These are phyloP conservation scores for Sibirionetta formosa DNA, from an alignment of 2,797 vertebrate genomes.

Conservation along the genomic window DNA sequence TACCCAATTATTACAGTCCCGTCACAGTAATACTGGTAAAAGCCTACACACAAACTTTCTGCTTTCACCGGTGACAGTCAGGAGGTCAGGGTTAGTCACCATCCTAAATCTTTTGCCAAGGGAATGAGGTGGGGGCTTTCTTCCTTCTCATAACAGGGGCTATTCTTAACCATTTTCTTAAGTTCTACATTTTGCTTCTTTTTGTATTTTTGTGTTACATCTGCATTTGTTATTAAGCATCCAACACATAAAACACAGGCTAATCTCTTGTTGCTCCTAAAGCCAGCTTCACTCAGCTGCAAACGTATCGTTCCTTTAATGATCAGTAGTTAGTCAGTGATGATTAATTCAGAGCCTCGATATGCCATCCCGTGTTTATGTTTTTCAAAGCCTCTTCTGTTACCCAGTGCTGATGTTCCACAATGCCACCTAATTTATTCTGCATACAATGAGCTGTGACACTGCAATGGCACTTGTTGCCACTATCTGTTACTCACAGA, in stretches of 20 bases:
- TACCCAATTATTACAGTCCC: not conserved
- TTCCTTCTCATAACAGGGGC: not conserved
- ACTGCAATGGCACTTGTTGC: not conserved
- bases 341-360: not conserved
- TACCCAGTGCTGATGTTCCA: not conserved
- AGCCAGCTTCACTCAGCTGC: not conserved
- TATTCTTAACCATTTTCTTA: not conserved
- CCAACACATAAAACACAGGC: too few relatives aligned
- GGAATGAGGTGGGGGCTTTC: accelerated
- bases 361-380: not conserved
- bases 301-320: not conserved
- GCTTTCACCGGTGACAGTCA: not conserved
- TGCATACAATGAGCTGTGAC: not conserved
- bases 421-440: not conserved
- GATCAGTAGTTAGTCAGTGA: not conserved
- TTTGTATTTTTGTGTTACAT: not conserved
- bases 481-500: not conserved
- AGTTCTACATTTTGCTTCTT: accelerated
- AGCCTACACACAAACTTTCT: not conserved
- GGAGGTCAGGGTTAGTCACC: not conserved
- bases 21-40: accelerated
- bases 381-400: not conserved
- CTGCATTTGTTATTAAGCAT: not conserved
- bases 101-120: not conserved
- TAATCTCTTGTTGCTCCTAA: not conserved